phyloP scores from a whole-genome alignment of 2,797 vertebrate genomes.

The Myoxocephalus aenaeus region DNA sequence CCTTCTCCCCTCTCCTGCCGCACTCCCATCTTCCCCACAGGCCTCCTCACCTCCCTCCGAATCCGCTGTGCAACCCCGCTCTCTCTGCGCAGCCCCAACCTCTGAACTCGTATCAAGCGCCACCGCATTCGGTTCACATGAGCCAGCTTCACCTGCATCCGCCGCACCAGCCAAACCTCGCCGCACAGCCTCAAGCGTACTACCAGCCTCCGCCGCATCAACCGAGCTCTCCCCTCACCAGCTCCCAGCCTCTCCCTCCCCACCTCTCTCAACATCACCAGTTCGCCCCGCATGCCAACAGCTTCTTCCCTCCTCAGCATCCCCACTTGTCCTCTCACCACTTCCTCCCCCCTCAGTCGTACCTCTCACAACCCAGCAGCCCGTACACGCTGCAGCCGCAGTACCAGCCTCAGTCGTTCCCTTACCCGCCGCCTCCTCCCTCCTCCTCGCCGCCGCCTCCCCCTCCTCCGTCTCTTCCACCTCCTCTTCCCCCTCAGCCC shows the following conservation, averaged over 20 bases:
- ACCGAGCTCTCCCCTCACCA: constrained; percentile 55
- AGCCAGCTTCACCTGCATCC: constrained; percentile 52
- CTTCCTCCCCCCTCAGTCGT: constrained; percentile 67
- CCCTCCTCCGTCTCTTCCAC: constrained; percentile 32
- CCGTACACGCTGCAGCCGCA: constrained; percentile 60
- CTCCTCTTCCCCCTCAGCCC: constrained; percentile 52
- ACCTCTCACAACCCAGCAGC: constrained; percentile 36
- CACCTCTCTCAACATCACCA: constrained; percentile 66
- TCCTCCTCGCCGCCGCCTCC: constrained; percentile 46
- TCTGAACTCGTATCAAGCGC: constrained; percentile 55
- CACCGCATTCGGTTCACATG: constrained; percentile 50
- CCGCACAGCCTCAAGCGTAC: constrained; percentile 58
- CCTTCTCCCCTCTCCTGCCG: constrained; percentile 55
- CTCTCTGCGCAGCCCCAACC: constrained; percentile 33
- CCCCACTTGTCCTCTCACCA: constrained; percentile 64
- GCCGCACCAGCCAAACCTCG: constrained; percentile 40
- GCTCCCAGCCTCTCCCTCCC: constrained; percentile 69
- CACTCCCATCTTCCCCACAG: constrained; percentile 60
- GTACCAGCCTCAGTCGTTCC: constrained; percentile 63
- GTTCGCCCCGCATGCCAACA: constrained; percentile 52
- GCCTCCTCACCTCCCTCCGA: constrained; percentile 46
- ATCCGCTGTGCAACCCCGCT: constrained; percentile 10
- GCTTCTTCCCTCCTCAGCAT: constrained; percentile 69
- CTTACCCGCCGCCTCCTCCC: constrained; percentile 49
- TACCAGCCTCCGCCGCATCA: constrained; percentile 78